Evolutionary conservation across 1,140 invertebrate genomes (phyloP), one percentile per base, ranked within the genome.

Genomic region (Pseudomyrmex flavicornis): DNA sequence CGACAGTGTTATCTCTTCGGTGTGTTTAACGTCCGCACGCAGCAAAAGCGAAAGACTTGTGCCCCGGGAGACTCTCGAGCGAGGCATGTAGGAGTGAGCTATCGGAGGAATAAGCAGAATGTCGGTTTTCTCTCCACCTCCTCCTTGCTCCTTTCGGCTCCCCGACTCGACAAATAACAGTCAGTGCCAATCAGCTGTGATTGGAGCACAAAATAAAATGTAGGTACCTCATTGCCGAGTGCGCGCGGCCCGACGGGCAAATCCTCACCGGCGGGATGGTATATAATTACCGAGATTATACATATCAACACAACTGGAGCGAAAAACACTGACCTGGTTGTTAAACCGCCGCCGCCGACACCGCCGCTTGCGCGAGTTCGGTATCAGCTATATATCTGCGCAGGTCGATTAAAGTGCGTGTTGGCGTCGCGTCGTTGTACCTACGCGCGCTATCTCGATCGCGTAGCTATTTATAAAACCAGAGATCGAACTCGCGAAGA

Each of bases 251-350:
- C 52, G 72, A 73, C 50, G 73, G 86, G 85, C 86, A 86, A 84
- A 86, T 88, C 85, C 76, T 88, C 74, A 72, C 88, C 87, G 84
- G 50, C 82, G 74, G 46, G 62, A 77, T 80, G 85, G 83, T 92
- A 90, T 92, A 90, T 93, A 93, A 92, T 93, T 91, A 93, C 87
- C 79, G 75, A 90, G 92, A 93, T 92, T 92, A 92, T 91, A 93
- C 89, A 92, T 92, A 93, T 92, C 91, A 91, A 90, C 89, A 89
- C 91, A 93, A 93, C 89, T 93, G 85, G 92, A 92, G 91, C 91
- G 92, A 92, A 92, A 92, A 93, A 92, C 82, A 89, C 84, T 91
- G 91, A 91, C 89, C 91, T 84, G 91, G 83, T 93, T 91, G 91
- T 92, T 93, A 93, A 90, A 89, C 80, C 83, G 73, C 80, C 63